Conservation (phyloP, 2,113 vertebrate genomes). For the Upupa epops region DNA sequence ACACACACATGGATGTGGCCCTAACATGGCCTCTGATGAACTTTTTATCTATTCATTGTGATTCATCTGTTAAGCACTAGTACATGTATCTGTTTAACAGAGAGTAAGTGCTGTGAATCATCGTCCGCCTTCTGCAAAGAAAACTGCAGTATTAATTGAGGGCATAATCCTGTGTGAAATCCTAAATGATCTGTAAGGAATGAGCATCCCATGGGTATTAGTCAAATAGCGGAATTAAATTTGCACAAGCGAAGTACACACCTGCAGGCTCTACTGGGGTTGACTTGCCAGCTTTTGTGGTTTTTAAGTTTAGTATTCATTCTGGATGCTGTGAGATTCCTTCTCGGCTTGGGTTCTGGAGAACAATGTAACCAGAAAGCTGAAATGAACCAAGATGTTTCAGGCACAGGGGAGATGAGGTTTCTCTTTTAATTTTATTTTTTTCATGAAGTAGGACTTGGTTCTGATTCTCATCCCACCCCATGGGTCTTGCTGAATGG, state of each 20-base stretch:
- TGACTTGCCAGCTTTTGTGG: not conserved
- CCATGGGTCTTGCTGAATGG: not conserved
- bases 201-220: not conserved
- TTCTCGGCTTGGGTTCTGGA: not conserved
- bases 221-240: not conserved
- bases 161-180: conserved; percentile 57
- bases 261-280: not conserved
- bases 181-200: not conserved
- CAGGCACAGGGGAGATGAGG: not conserved
- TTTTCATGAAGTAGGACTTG: not conserved
- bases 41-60: not conserved
- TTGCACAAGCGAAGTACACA: not conserved
- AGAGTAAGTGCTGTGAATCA: conserved; percentile 44
- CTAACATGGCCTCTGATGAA: not conserved
- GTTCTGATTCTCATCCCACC: not conserved
- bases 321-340: not conserved
- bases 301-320: not conserved
- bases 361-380: not conserved
- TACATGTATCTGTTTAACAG: not conserved
- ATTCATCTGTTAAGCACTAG: not conserved
- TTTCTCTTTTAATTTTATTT: not conserved
- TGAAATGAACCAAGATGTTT: not conserved
- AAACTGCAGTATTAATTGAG: conserved; percentile 5
- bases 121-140: not conserved
- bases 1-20: not conserved